phyloP scores from a whole-genome alignment of 2,797 vertebrate species.

The Novumbra hubbsi region DNA sequence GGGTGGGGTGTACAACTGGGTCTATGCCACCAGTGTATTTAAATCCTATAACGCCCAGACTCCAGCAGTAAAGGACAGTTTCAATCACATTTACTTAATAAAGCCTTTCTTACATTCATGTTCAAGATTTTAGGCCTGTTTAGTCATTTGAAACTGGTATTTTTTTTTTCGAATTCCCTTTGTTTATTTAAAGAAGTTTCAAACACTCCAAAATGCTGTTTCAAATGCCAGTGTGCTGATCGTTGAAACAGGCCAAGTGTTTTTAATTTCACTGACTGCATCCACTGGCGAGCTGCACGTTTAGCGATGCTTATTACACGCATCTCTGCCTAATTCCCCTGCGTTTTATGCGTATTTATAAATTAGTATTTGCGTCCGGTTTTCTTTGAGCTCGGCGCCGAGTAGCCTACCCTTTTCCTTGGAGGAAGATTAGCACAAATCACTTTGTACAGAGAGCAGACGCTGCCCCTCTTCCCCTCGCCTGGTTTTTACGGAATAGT shows the following conservation, averaged over 20 bases:
- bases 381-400: conserved; percentile 58
- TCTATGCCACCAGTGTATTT: no score
- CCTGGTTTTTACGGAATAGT: conserved; percentile 30
- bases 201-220: conserved; percentile 24
- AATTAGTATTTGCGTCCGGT: conserved; percentile 61
- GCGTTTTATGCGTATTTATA: conserved; percentile 57
- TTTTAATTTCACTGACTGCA: conserved; percentile 18
- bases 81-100: no score
- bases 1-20: no score
- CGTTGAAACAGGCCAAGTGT: conserved; percentile 22
- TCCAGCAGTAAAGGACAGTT: background rate
- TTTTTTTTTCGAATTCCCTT: background rate
- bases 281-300: conserved; percentile 14
- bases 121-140: no score
- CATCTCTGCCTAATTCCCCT: conserved; percentile 50
- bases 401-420: conserved; percentile 48
- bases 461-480: conserved; percentile 46
- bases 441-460: conserved; percentile 62
- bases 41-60: no score
- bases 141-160: background rate
- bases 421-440: conserved; percentile 65
- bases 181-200: background rate
- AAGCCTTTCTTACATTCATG: no score
- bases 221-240: conserved; percentile 31
- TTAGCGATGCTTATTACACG: conserved; percentile 51